A percentile compares a stretch with the other conserved stretches of the same genome.
Conservation (phyloP, 2,888 invertebrate genomes). For the Mactromeris polynyma region DNA sequence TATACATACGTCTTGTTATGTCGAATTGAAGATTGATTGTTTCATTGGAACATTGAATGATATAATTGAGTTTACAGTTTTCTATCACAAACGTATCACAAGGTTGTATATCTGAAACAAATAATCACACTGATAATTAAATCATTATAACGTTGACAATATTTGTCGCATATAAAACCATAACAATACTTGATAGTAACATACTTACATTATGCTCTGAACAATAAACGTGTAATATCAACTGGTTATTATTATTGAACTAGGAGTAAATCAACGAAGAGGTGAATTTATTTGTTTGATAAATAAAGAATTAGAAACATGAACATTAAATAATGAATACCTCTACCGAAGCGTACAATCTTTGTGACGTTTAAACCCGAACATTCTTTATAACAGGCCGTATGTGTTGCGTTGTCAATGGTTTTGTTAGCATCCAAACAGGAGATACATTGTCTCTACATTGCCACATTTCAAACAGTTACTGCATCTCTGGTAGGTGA, state of each 20-base stretch:
- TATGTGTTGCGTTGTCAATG: background rate
- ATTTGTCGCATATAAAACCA: too few relatives aligned
- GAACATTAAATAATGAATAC: background rate
- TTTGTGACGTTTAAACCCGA: background rate
- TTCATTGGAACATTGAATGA: conserved; percentile 52
- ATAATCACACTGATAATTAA: too few relatives aligned
- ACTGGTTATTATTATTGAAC: too few relatives aligned
- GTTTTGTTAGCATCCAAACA: conserved; percentile 5
- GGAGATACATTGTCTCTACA: background rate
- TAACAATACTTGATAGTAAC: too few relatives aligned
- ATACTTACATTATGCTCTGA: too few relatives aligned
- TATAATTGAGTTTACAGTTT: conserved; percentile 53
- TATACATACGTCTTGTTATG: conserved; percentile 60
- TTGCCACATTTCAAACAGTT: conserved; percentile 35
- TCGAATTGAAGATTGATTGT: conserved; percentile 43
- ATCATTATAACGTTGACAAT: too few relatives aligned
- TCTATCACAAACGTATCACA: conserved; percentile 46
- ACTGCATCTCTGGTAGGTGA: conserved; percentile 9
- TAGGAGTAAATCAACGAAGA: too few relatives aligned
- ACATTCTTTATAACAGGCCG: background rate
- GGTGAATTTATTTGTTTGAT: too few relatives aligned
- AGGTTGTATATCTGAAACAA: conserved; percentile 43
- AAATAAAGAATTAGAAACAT: too few relatives aligned
- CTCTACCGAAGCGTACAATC: conserved; percentile 9
- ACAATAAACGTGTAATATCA: too few relatives aligned